Percentiles rank a stretch among this genome's conserved stretches.
Conservation (phyloP, 1,140 invertebrate genomes). For the Pygmarrhopalites habei region DNA sequence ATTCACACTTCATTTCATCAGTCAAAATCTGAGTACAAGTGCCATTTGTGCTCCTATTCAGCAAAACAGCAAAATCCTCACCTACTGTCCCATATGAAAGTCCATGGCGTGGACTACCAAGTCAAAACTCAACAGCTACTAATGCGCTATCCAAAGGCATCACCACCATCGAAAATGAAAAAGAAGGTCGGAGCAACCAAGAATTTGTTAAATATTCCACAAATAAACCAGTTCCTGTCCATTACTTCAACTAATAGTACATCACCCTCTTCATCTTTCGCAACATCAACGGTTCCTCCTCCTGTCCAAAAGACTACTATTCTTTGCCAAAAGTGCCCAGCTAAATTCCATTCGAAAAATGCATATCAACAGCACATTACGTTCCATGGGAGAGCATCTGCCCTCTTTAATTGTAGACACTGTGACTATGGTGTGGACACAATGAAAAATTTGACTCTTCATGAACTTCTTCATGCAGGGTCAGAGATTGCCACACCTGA, state of each 20-base stretch:
- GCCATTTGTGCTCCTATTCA: slow-evolving; percentile 70
- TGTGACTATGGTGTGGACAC: slow-evolving; percentile 77
- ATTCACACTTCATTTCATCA: slow-evolving; percentile 64
- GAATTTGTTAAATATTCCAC: not conserved
- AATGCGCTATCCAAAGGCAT: slow-evolving; percentile 53
- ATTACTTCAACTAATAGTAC: slow-evolving; percentile 20
- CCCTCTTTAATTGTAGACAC: slow-evolving; percentile 63
- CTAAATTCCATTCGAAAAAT: slow-evolving; percentile 59
- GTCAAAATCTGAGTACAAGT: slow-evolving; percentile 55
- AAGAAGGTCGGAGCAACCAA: slow-evolving; percentile 14
- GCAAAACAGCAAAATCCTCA: slow-evolving; percentile 58
- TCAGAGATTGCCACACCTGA: slow-evolving; percentile 23
- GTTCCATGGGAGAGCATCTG: slow-evolving; percentile 52
- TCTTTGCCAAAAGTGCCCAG: slow-evolving; percentile 56
- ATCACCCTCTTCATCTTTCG: slow-evolving; percentile 2
- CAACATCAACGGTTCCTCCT: slow-evolving; percentile 1
- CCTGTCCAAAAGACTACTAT: not conserved
- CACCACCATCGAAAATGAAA: slow-evolving; percentile 13
- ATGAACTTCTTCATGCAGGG: slow-evolving; percentile 55
- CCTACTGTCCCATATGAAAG: slow-evolving; percentile 62
- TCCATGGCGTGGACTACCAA: slow-evolving; percentile 75
- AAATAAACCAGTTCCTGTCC: slow-evolving; percentile 12
- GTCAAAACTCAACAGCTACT: slow-evolving; percentile 63
- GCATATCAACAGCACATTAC: slow-evolving; percentile 65
- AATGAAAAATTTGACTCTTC: slow-evolving; percentile 65